Percentiles rank a stretch among this genome's conserved stretches.
phyloP scores from a whole-genome alignment of 2,797 vertebrate species.

The Sebastes matsubarae region DNA sequence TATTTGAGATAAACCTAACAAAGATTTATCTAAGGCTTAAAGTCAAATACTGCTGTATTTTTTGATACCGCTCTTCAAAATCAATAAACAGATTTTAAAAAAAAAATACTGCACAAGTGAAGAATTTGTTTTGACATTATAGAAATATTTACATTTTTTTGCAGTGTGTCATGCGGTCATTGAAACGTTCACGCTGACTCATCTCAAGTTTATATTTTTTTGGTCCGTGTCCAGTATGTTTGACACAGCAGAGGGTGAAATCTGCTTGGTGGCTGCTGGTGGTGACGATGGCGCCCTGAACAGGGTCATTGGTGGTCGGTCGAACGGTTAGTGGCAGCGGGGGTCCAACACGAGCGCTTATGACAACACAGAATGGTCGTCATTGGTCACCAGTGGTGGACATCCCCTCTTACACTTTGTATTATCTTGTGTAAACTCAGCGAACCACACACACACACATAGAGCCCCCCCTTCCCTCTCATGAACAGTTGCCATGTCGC shows the following conservation, averaged over 20 bases:
- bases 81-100: too few relatives aligned
- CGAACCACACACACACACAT: constrained; percentile 4
- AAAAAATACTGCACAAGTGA: background rate
- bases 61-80: too few relatives aligned
- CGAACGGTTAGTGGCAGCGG: constrained; percentile 24
- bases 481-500: constrained; percentile 60
- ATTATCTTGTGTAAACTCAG: constrained; percentile 35
- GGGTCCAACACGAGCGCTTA: background rate
- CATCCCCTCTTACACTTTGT: constrained; percentile 41
- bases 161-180: background rate
- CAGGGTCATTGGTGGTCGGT: background rate
- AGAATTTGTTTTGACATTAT: background rate
- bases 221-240: constrained; percentile 53
- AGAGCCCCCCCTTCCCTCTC: background rate
- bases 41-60: background rate
- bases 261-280: constrained; percentile 79
- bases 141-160: background rate
- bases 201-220: constrained; percentile 22
- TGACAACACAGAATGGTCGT: constrained; percentile 17
- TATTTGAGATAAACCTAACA: background rate
- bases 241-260: constrained; percentile 82
- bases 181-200: background rate
- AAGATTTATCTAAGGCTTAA: background rate
- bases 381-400: constrained; percentile 51
- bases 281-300: background rate